A percentile compares a stretch with the other conserved stretches of the same genome.
Evolutionary conservation across 2,888 invertebrate species (phyloP).

Genomic region (Onthophagus sagittarius): DNA sequence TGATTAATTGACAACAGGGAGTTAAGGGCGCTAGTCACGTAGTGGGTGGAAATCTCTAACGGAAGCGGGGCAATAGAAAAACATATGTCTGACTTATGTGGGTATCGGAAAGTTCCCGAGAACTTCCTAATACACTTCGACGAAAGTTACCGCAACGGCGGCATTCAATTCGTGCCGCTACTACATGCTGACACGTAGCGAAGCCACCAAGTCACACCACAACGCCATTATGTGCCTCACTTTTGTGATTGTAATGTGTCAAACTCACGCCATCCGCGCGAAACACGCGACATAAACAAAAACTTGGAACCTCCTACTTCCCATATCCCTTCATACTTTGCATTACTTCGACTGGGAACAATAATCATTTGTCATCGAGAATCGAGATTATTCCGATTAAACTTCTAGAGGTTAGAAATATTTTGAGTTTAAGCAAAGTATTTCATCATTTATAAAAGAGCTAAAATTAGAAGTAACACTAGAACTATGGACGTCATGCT

Average conservation of each 20-base stretch:
- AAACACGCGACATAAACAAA: background rate
- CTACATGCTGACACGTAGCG: background rate
- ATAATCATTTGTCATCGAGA: too few relatives aligned
- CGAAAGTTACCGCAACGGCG: background rate
- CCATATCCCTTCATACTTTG: background rate
- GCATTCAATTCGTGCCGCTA: background rate
- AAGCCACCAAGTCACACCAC: background rate
- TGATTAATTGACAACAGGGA: background rate
- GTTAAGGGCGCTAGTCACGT: background rate
- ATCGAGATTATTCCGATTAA: too few relatives aligned
- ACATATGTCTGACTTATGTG: conserved; percentile 10
- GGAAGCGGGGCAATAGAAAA: background rate
- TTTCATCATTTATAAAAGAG: too few relatives aligned
- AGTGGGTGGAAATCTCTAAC: background rate
- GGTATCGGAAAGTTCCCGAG: conserved; percentile 3
- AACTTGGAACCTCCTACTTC: background rate
- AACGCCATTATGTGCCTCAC: background rate
- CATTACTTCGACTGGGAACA: too few relatives aligned
- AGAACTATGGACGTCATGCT: too few relatives aligned
- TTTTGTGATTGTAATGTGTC: background rate
- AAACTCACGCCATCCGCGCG: background rate
- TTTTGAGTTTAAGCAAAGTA: too few relatives aligned
- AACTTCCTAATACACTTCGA: conserved; percentile 9
- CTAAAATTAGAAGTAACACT: too few relatives aligned
- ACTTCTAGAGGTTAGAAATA: too few relatives aligned